phyloP scores from a whole-genome alignment of 2,888 invertebrate genomes.

The Drosophila pseudotakahashii region DNA sequence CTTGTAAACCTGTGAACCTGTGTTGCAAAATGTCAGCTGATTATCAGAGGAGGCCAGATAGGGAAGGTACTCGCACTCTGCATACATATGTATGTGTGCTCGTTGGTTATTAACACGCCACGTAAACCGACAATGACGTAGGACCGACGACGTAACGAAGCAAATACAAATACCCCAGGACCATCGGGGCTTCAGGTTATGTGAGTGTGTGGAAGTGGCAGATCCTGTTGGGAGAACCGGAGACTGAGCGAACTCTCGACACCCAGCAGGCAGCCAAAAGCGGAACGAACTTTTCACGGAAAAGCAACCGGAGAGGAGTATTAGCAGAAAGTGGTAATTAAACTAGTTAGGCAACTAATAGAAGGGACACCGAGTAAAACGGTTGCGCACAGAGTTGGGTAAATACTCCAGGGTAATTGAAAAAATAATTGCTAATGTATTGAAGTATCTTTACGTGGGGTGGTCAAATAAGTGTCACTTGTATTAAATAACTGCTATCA shows the following conservation, averaged over 20 bases:
- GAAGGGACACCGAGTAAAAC: conserved; percentile 19
- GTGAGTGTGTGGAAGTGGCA: conserved; percentile 28
- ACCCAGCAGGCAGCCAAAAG: conserved; percentile 30
- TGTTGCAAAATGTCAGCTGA: conserved; percentile 48
- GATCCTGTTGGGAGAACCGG: conserved; percentile 17
- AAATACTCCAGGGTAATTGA: conserved; percentile 29
- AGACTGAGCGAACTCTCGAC: conserved; percentile 22
- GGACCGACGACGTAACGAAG: conserved; percentile 32
- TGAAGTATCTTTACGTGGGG: not conserved
- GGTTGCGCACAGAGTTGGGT: conserved; percentile 9
- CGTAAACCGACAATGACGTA: conserved; percentile 54
- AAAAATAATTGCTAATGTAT: conserved; percentile 18
- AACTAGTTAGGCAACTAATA: conserved; percentile 36
- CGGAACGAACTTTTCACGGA: conserved; percentile 16
- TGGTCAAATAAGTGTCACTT: not conserved
- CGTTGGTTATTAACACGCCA: conserved; percentile 59
- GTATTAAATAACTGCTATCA: not conserved
- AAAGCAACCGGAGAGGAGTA: conserved; percentile 11
- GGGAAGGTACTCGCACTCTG: not conserved
- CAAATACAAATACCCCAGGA: conserved; percentile 18
- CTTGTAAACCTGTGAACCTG: conserved; percentile 27
- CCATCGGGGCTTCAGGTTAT: not conserved
- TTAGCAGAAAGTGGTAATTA: conserved; percentile 27
- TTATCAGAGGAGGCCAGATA: conserved; percentile 37
- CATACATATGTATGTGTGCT: conserved; percentile 26